A percentile compares a stretch with the other conserved stretches of the same genome.
Evolutionary conservation across 2,797 vertebrate genomes (phyloP).

Genomic region (Carcharodon carcharias): DNA sequence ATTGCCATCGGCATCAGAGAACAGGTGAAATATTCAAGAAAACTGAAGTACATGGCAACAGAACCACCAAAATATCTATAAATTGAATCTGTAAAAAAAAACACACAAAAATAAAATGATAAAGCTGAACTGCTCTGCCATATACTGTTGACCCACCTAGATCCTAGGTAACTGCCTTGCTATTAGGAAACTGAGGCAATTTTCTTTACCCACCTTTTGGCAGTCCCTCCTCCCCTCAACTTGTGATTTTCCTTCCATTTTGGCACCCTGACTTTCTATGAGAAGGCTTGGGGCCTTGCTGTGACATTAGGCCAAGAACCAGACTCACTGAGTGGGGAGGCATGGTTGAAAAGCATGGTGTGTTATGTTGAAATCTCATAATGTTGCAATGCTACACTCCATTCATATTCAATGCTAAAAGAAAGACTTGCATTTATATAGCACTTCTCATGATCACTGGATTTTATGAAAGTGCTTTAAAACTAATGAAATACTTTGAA

Average conservation of each 20-base stretch:
- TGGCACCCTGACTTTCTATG: not conserved
- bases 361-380: not conserved
- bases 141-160: not conserved
- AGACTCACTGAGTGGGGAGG: not conserved
- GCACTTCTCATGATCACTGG: no score
- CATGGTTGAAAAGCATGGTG: not conserved
- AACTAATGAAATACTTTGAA: not conserved
- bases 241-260: not conserved
- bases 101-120: not conserved
- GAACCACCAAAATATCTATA: conserved; percentile 63
- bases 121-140: not conserved
- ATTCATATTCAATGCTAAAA: not conserved
- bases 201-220: not conserved
- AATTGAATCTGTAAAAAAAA: conserved; percentile 55
- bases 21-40: conserved; percentile 71
- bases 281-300: not conserved
- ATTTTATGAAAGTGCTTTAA: not conserved
- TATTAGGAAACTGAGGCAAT: not conserved
- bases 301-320: not conserved
- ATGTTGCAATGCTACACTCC: not conserved
- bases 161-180: not conserved
- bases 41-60: conserved; percentile 69
- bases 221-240: not conserved
- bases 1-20: conserved; percentile 62
- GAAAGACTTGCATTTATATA: not conserved